Conservation (phyloP, 2,113 vertebrate genomes). For the Neolamprologus tretocephalus region DNA sequence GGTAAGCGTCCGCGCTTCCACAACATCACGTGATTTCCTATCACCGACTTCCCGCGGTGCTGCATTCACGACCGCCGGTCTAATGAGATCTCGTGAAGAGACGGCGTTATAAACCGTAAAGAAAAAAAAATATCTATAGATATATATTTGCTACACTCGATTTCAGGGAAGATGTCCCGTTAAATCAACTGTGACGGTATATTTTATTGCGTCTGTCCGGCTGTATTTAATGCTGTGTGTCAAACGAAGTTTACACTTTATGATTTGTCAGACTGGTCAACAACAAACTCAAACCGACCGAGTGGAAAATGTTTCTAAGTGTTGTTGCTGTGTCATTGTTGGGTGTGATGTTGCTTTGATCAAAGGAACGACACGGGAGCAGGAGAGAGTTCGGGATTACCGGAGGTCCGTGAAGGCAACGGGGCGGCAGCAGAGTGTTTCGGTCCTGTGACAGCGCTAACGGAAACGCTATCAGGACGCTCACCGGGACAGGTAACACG, state of each 20-base stretch:
- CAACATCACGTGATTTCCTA: constrained; percentile 32
- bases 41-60: accelerated
- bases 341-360: not conserved
- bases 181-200: not conserved
- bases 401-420: not conserved
- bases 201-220: not conserved
- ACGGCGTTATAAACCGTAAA: not conserved
- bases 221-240: not conserved
- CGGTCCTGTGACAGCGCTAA: not conserved
- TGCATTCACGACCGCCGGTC: not conserved
- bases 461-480: not conserved
- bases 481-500: not conserved
- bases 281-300: not conserved
- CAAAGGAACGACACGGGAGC: not conserved
- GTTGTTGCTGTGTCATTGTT: not conserved
- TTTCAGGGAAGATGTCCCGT: not conserved
- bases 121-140: not conserved
- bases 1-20: not conserved
- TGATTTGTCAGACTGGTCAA: not conserved
- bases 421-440: not conserved
- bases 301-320: not conserved
- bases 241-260: not conserved
- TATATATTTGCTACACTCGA: not conserved
- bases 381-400: not conserved
- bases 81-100: accelerated